Evolutionary conservation across 2,888 invertebrate genomes (phyloP).

Genomic region (Andrena bicolor): DNA sequence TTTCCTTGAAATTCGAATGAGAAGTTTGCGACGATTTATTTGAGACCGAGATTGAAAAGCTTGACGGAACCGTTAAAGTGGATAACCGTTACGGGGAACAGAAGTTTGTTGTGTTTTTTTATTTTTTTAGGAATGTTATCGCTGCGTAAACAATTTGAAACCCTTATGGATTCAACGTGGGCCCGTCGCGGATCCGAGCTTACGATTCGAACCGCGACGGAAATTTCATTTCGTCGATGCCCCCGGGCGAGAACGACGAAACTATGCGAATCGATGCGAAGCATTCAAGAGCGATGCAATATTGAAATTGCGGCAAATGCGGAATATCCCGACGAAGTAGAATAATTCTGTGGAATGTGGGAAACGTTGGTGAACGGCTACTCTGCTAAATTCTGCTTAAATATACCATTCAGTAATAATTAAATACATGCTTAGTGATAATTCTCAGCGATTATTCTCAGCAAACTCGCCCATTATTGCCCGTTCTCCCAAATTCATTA

Average conservation of each 20-base stretch:
- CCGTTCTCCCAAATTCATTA: not conserved
- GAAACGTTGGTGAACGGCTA: not conserved
- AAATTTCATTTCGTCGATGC: slow-evolving; percentile 1
- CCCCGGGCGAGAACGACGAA: not conserved
- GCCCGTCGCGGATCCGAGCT: not conserved
- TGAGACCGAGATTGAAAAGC: too few relatives aligned
- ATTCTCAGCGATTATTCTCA: not conserved
- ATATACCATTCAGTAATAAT: not conserved
- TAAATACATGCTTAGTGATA: not conserved
- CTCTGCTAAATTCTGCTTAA: not conserved
- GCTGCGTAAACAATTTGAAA: not conserved
- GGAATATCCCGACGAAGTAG: not conserved
- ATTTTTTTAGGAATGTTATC: not conserved
- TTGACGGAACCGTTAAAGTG: too few relatives aligned
- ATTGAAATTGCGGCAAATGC: slow-evolving; percentile 9
- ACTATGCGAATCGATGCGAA: not conserved
- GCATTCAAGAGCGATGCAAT: not conserved
- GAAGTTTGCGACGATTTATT: too few relatives aligned
- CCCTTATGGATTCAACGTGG: not conserved
- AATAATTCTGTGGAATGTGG: not conserved
- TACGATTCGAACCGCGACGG: not conserved
- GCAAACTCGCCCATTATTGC: not conserved
- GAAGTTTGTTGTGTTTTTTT: too few relatives aligned
- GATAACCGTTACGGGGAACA: too few relatives aligned
- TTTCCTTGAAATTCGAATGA: too few relatives aligned